These are phyloP conservation scores for Danio choprae DNA, from an alignment of 2,797 vertebrate genomes.

Conservation along the genomic window DNA sequence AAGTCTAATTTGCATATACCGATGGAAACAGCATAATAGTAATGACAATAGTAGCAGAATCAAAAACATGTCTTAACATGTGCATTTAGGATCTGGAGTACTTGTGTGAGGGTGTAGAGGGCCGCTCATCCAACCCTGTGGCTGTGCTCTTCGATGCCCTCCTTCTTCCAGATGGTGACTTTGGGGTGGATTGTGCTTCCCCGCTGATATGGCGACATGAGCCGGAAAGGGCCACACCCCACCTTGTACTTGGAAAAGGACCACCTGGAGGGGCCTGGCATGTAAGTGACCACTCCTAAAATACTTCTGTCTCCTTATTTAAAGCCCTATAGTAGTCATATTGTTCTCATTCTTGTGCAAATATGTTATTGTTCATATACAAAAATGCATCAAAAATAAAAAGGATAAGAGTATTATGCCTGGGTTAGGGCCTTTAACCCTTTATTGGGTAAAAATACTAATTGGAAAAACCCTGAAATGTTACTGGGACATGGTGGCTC, in stretches of 20 bases:
- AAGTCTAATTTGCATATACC: too few species aligned
- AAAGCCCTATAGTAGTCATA: neutral
- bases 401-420: too few species aligned
- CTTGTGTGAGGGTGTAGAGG: slow-evolving; percentile 82
- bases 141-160: slow-evolving; percentile 85
- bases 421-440: too few species aligned
- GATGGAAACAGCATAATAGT: too few species aligned
- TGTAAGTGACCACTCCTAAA: slow-evolving; percentile 66
- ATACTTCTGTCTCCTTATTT: neutral
- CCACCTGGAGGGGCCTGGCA: slow-evolving; percentile 84
- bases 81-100: slow-evolving; percentile 79
- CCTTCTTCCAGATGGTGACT: slow-evolving; percentile 82
- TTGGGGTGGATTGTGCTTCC: slow-evolving; percentile 75
- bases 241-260: slow-evolving; percentile 82
- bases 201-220: slow-evolving; percentile 78
- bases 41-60: neutral
- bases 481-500: too few species aligned
- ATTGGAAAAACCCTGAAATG: too few species aligned
- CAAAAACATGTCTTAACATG: neutral
- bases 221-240: slow-evolving; percentile 72
- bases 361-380: neutral
- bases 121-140: slow-evolving; percentile 81
- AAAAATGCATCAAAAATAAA: too few species aligned
- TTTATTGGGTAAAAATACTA: too few species aligned
- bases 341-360: neutral